Base-by-base conservation (phyloP, 2,797 vertebrate genomes). In the Distichodus sexfasciatus region DNA sequence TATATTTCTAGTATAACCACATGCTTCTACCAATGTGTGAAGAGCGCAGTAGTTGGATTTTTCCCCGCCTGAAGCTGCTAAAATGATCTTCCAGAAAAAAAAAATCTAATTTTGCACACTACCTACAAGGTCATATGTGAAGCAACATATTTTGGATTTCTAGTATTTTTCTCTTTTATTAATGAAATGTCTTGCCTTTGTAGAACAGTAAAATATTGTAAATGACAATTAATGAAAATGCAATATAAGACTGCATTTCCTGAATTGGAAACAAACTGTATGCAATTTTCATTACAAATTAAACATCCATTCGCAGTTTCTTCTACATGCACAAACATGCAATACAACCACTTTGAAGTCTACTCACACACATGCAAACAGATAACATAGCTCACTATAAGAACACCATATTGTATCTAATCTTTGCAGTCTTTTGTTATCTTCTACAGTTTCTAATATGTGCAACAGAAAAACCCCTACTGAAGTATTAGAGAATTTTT, bases 401-500 rank as follows among this genome's bases (percentile, higher is more conserved):
- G 41, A 26, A 58, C 29, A 47, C 21, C 28, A 36, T 68, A 23
- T 43, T 53, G 38, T 46, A 68, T 64, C 53, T 17, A 69, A 58
- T 74, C 58, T 64, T 35, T n/a, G 23, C 19, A 23, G 35, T 21
- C 3, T 24, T 33, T 26, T 57, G 66, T 74, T 62, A 50, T 69
- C 21, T 58, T 50, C 11, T 43, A 55, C 24, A 19, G n/a, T 55
- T 14, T 64, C 38, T 58, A 69, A 74, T 63, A 36, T 43, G 53
- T 64, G 31, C 43, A 58, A 21, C 55, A 11, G 41, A 48, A 4
- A 15, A 46, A 73, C 23, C 44, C 41, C 6, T 48, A 64, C 9
- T 72, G 48, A 66, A 70, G 60, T 23, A 14, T 66, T 36, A 59
- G 63, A 66, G 61, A 28, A 59, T 62, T 53, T n/a, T n/a, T n/a